Evolutionary conservation across 1,140 invertebrate species (phyloP), one percentile per base, ranked within the genome.

Genomic region (Drosophila sproati): DNA sequence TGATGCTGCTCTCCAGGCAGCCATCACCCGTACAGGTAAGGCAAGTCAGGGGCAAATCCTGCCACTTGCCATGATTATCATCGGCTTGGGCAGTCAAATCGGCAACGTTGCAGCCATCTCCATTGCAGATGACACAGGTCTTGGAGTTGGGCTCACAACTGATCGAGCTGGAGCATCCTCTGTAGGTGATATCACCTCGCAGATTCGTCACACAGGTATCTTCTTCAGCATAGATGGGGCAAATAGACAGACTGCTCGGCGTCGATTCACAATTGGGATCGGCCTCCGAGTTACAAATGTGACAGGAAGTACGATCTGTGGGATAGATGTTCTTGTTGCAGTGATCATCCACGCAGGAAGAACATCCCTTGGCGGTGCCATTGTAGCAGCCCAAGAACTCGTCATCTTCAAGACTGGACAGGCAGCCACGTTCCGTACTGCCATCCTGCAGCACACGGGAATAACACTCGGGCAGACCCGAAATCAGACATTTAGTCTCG

Each of bases 61-160:
- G 91, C 91, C 91, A 92, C 68, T 82, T 91, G 45, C 91, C 91
- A 8, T 37, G 64, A 4, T 92, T 92, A 51, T 92, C 80, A 50
- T 92, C 91, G 5, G 71, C 50, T 8, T 45, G 63, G 1, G 32
- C 57, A 0, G 62, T 59, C 37, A 92, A 43, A 48, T 92, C 87
- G 1, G 71, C 66, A 12, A 72, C 54, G 32, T 92, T 92, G 56
- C 91, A 92, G 47, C 82, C 91, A 28, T 90, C 73, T 10, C 77
- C 82, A 2, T 59, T 45, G 62, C 91, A 92, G 54, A 73, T 32
- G 4, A 76, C 74, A 41, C 91, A 92, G 8, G 39, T 77, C 64
- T 76, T 86, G 8, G 74, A 35, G 37, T 82, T 72, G 20, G 55
- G 59, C 48, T 91, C 88, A 39, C 91, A 92, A n/a, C 56, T 77